Evolutionary conservation across 30 jellyfish, hydroid and myxozoan species (phyloP).

Genomic region (Catostylus mosaicus): DNA sequence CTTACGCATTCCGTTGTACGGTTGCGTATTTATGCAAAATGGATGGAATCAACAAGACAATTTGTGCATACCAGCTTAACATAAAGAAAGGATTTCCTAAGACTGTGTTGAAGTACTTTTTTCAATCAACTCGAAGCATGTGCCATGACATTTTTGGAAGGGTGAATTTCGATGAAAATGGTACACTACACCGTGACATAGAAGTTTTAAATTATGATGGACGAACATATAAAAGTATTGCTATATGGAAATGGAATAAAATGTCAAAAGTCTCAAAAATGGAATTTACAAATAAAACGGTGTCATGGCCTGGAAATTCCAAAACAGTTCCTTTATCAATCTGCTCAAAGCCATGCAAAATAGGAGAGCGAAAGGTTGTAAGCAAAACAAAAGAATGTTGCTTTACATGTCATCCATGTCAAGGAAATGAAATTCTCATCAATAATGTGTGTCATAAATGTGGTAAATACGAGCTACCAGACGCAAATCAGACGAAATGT

Average conservation of each 20-base stretch:
- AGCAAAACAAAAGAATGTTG: slow-evolving; percentile 49
- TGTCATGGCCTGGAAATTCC: slow-evolving; percentile 17
- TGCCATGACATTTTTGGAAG: slow-evolving; percentile 5
- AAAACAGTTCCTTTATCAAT: slow-evolving; percentile 6
- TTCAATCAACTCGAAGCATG: neutral
- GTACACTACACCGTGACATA: neutral
- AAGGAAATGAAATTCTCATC: slow-evolving; percentile 6
- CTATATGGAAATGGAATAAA: neutral
- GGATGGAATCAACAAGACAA: neutral
- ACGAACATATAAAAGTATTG: neutral
- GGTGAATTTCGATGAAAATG: slow-evolving; percentile 2
- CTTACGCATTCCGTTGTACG: slow-evolving; percentile 24
- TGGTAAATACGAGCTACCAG: slow-evolving; percentile 20
- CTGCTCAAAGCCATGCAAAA: slow-evolving; percentile 48
- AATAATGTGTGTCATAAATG: slow-evolving; percentile 48
- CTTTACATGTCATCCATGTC: slow-evolving; percentile 46
- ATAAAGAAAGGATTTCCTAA: neutral
- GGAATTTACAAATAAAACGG: neutral
- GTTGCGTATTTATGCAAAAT: neutral
- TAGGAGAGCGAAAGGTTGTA: slow-evolving; percentile 12
- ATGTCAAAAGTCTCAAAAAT: neutral
- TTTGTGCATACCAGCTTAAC: neutral
- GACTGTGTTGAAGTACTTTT: neutral
- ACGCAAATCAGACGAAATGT: slow-evolving; percentile 21
- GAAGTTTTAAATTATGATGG: slow-evolving; percentile 26